Evolutionary conservation across 2,113 vertebrate species (phyloP).

Genomic region (Atractosteus spatula): DNA sequence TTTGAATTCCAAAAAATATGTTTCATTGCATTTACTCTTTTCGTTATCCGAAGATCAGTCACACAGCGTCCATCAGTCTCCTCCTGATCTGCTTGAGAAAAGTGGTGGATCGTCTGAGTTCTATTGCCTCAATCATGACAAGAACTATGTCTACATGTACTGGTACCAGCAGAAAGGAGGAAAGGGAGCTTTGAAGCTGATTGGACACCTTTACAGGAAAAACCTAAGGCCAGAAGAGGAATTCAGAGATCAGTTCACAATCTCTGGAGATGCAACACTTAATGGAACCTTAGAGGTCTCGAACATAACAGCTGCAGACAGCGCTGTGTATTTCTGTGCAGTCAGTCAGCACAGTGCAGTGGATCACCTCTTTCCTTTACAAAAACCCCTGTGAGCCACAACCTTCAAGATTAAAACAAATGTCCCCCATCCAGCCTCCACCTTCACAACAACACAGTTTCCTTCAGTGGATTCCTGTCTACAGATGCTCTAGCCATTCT

Average conservation of each 20-base stretch:
- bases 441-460: too few species aligned
- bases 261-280: neutral
- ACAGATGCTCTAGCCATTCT: too few species aligned
- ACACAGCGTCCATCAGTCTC: too few species aligned
- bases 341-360: neutral
- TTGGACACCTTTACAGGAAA: constrained; percentile 27
- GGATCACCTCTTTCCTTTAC: neutral
- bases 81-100: too few species aligned
- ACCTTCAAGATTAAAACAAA: too few species aligned
- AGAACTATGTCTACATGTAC: neutral
- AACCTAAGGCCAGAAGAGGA: constrained; percentile 28
- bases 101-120: too few species aligned
- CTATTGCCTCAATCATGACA: constrained; percentile 26
- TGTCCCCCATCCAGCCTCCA: too few species aligned
- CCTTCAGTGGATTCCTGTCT: too few species aligned
- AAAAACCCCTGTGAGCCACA: neutral
- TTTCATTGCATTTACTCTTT: too few species aligned
- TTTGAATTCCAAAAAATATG: too few species aligned
- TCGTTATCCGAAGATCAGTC: too few species aligned
- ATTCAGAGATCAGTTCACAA: constrained; percentile 18
- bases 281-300: constrained; percentile 26
- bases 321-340: constrained; percentile 7
- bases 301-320: neutral
- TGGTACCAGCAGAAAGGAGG: constrained; percentile 51
- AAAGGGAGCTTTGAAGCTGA: constrained; percentile 36